phyloP scores from a whole-genome alignment of 2,113 vertebrate species.

The Himantopus leucocephalus region DNA sequence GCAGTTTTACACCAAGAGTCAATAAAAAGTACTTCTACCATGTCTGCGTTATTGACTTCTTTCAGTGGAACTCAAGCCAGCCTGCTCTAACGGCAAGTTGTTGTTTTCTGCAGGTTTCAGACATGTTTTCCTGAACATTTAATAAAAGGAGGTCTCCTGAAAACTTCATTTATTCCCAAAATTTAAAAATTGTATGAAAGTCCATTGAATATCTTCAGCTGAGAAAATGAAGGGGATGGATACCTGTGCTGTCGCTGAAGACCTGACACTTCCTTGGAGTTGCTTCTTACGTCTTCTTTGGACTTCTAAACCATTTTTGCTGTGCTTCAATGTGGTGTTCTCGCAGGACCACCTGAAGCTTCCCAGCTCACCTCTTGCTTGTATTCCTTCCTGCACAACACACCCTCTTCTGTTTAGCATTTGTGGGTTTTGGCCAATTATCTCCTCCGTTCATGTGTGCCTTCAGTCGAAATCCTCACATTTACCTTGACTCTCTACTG shows the following conservation, averaged over 20 bases:
- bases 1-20: neutral
- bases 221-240: neutral
- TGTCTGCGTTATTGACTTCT: neutral
- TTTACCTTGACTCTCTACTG: neutral
- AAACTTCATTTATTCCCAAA: neutral
- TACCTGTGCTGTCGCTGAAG: neutral
- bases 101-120: neutral
- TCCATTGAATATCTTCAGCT: neutral
- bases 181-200: neutral
- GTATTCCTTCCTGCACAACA: neutral
- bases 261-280: neutral
- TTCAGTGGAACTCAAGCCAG: neutral
- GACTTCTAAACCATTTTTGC: neutral
- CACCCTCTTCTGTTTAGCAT: neutral
- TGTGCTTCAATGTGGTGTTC: neutral
- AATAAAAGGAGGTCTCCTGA: neutral
- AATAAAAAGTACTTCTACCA: neutral
- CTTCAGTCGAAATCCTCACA: neutral
- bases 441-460: neutral
- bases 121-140: neutral
- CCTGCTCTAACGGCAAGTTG: neutral
- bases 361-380: neutral
- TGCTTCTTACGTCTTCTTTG: neutral
- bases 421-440: neutral
- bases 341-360: neutral